Base-by-base conservation (phyloP, 2,888 invertebrate species). In the Trachelus iudaicus region DNA sequence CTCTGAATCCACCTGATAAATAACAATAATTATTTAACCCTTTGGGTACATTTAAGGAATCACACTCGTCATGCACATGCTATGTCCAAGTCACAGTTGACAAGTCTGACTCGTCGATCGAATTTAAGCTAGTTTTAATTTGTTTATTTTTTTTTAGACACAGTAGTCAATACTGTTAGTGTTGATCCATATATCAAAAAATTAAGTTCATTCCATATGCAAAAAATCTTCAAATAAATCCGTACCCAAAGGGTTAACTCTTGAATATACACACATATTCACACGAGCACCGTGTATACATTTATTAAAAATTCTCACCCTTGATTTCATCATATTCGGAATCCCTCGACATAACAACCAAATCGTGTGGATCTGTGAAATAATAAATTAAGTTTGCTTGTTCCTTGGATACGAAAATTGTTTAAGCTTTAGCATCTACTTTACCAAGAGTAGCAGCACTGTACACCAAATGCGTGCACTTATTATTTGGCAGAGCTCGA, bases 391-490 rank as follows among this genome's bases (percentile, higher is more conserved):
- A 56, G 56, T 2, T 56, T 23, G 56, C 23, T 23, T 56, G 23
- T 23, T 56, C 23, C 56, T 23, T 56, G 6, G 23, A 56, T 56
- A 56, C 9, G 2, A 56, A 9, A 56, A 56, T 2, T 9, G 23
- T 56, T 23, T 23, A 23, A 40, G 15, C 6, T 23, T 23, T 56
- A 56, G 23, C 0, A 56, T 56, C 56, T 15, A 9, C 23, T 75
- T 82, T 80, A 90, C 91, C 91, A 81, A 96, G 91, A 3, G 94
- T 93, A 11, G 96, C 95, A 83, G 95, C 95, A 1, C 95, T 94
- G 87, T 96, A 96, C 81, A 96, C 94, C 2, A 96, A 92, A 87
- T 96, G 96, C 3, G 96, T 95, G 91, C 96, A 96, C 68, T 93
- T 92, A 81, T 94, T 93, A 4, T 93, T 93, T 31, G 96, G 95